Evolutionary conservation across 2,797 vertebrate genomes (phyloP).

Genomic region (Sarcophilus harrisii): DNA sequence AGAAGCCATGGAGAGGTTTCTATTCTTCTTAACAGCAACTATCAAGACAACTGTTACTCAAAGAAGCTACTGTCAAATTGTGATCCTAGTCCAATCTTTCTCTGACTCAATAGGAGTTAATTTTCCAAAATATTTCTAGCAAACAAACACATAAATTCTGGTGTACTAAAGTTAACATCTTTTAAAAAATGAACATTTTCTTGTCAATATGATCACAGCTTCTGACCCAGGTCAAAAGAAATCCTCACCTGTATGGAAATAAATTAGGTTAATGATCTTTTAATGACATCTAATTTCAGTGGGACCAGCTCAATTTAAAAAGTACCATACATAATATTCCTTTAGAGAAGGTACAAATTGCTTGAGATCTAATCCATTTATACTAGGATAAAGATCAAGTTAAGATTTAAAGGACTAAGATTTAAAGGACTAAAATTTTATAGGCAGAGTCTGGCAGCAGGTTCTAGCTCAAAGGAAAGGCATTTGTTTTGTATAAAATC

Average conservation of each 20-base stretch:
- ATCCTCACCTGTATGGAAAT: not conserved
- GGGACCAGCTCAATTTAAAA: not conserved
- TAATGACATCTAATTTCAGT: not conserved
- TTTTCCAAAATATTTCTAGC: not conserved
- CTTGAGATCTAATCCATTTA: not conserved
- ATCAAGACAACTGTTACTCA: not conserved
- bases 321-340: not conserved
- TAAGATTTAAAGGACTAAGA: not conserved
- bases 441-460: fast-evolving
- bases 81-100: not conserved
- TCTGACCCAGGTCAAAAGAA: constrained; percentile 12
- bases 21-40: not conserved
- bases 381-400: not conserved
- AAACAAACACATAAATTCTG: not conserved
- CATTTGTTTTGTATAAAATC: not conserved
- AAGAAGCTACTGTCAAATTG: not conserved
- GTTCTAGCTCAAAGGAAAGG: not conserved
- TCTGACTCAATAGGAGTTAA: not conserved
- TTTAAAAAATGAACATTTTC: not conserved
- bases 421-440: not conserved
- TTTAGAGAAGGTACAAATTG: not conserved
- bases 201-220: not conserved
- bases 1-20: not conserved
- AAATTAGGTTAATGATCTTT: not conserved
- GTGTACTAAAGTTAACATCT: not conserved